Percentiles rank a stretch among this genome's conserved stretches.
Conservation (phyloP, 2,888 invertebrate genomes). For the Pegoplata infirma region DNA sequence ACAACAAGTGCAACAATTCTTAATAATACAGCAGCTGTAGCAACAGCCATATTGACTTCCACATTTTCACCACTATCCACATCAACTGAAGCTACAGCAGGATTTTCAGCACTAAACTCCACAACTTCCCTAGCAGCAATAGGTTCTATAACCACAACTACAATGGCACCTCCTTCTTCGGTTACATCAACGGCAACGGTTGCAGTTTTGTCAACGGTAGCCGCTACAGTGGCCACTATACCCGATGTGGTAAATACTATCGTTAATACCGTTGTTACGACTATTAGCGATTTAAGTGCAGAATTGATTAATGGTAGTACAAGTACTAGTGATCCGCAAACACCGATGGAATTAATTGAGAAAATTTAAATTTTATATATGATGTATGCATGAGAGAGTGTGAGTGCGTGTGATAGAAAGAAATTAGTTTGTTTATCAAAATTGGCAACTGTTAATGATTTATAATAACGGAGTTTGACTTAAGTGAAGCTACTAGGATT, state of each 20-base stretch:
- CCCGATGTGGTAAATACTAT: slow-evolving; percentile 72
- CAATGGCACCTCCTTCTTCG: slow-evolving; percentile 50
- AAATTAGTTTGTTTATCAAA: too few relatives aligned
- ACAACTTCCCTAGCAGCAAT: slow-evolving; percentile 65
- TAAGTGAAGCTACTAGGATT: too few relatives aligned
- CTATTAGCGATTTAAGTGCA: slow-evolving; percentile 63
- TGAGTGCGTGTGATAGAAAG: slow-evolving; percentile 32
- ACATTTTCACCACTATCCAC: slow-evolving; percentile 52
- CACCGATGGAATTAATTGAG: slow-evolving; percentile 70
- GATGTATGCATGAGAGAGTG: slow-evolving; percentile 31
- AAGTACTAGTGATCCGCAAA: slow-evolving; percentile 74
- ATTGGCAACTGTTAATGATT: too few relatives aligned
- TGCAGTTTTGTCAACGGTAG: slow-evolving; percentile 63
- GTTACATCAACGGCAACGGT: slow-evolving; percentile 60
- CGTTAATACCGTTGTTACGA: slow-evolving; percentile 70
- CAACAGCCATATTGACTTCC: slow-evolving; percentile 50
- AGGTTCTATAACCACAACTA: slow-evolving; percentile 56
- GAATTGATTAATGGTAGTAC: slow-evolving; percentile 54
- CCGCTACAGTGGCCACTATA: slow-evolving; percentile 67
- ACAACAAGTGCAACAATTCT: slow-evolving; percentile 62
- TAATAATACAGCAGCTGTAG: slow-evolving; percentile 53
- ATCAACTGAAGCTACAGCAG: slow-evolving; percentile 69
- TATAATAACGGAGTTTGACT: too few relatives aligned
- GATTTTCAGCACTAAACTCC: slow-evolving; percentile 69
- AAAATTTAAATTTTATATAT: slow-evolving; percentile 48